phyloP scores from a whole-genome alignment of 2,888 invertebrate species.

The Pachymerium ferrugineum region DNA sequence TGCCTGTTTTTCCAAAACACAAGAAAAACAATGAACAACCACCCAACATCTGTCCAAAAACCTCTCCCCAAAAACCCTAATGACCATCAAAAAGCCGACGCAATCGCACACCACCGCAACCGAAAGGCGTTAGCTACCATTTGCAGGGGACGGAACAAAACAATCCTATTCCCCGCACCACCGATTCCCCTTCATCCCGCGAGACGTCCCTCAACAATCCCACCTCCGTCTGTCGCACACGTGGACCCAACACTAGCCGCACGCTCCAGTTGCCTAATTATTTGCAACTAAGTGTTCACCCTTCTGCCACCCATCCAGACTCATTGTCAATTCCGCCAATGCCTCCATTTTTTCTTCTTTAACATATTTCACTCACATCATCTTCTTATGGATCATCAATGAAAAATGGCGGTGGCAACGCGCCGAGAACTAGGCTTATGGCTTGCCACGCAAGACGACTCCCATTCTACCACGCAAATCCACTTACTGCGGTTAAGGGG shows the following conservation, averaged over 20 bases:
- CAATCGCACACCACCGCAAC: slow-evolving; percentile 2
- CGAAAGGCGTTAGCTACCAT: background rate
- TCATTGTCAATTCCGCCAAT: no score
- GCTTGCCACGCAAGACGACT: slow-evolving; percentile 13
- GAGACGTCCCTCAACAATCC: no score
- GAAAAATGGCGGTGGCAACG: slow-evolving; percentile 9
- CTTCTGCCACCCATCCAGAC: no score
- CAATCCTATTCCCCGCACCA: background rate
- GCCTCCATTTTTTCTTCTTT: no score
- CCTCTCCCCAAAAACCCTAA: background rate
- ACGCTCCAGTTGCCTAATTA: background rate
- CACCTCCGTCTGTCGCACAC: slow-evolving; percentile 1
- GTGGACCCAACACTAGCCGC: background rate
- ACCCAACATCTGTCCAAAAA: background rate
- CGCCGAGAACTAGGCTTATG: slow-evolving; percentile 13
- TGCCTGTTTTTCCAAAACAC: no score
- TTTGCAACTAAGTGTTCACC: no score
- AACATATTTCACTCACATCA: slow-evolving; percentile 13
- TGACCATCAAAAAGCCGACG: background rate
- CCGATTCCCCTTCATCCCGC: no score
- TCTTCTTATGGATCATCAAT: slow-evolving; percentile 8
- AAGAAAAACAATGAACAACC: background rate
- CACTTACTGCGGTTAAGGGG: slow-evolving; percentile 13
- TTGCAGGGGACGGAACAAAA: background rate
- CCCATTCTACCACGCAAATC: background rate